These are phyloP conservation scores for Eptesicus fuscus DNA, from an alignment of 2,113 vertebrate species.

Conservation along the genomic window DNA sequence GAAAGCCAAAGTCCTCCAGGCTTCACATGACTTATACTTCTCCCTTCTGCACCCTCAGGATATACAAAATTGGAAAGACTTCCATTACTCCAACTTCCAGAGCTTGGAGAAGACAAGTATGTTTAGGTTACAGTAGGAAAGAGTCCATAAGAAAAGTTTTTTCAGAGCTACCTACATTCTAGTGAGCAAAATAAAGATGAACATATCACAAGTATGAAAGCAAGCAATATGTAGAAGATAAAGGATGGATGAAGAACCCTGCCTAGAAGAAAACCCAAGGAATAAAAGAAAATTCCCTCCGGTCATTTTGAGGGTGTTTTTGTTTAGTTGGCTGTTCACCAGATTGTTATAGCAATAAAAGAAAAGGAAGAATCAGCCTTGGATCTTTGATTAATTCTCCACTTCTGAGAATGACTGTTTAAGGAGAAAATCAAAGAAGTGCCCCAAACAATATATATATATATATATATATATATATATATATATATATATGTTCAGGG, in stretches of 20 bases:
- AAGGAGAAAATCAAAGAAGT: not conserved
- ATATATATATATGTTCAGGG: too few species aligned
- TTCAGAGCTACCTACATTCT: not conserved
- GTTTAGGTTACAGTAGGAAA: not conserved
- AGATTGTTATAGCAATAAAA: not conserved
- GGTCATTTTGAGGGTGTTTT: not conserved
- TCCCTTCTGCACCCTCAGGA: not conserved
- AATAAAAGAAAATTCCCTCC: not conserved
- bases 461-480: too few species aligned
- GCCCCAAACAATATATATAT: not conserved
- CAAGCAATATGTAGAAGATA: not conserved
- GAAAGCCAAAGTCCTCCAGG: not conserved
- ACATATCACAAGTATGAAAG: not conserved
- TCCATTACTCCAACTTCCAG: not conserved
- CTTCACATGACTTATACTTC: not conserved
- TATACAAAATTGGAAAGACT: not conserved
- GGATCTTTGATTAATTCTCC: not conserved
- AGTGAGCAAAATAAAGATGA: not conserved
- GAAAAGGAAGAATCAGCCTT: not conserved
- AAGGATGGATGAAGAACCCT: not conserved
- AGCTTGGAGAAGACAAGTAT: not conserved
- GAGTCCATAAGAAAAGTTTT: not conserved
- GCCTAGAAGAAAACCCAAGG: not conserved
- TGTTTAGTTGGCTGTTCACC: not conserved
- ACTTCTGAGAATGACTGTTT: not conserved